Percentiles rank a stretch among this genome's conserved stretches.
phyloP scores from a whole-genome alignment of 2,113 vertebrate species.

The Salvator merianae region DNA sequence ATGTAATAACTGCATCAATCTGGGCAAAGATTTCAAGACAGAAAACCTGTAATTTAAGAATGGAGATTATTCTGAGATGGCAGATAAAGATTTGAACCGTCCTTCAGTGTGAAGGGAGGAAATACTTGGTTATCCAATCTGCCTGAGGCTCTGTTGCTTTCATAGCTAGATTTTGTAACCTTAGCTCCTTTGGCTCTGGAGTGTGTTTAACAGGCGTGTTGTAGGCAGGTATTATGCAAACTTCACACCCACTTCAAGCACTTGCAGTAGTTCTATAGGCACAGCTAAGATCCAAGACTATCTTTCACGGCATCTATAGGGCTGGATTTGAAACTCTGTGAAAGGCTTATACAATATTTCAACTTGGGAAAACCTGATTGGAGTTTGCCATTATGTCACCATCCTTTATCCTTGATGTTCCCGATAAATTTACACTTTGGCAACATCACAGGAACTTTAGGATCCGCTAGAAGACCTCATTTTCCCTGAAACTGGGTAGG shows the following conservation, averaged over 20 bases:
- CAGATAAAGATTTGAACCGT: neutral
- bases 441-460: neutral
- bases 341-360: neutral
- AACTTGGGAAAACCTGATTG: neutral
- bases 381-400: neutral
- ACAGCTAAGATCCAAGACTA: neutral
- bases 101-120: neutral
- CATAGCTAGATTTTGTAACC: neutral
- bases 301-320: neutral
- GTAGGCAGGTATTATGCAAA: constrained; percentile 1
- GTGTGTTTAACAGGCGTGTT: neutral
- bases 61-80: neutral
- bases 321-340: neutral
- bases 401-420: neutral
- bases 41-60: neutral
- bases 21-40: neutral
- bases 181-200: neutral
- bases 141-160: neutral
- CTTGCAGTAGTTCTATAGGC: constrained; percentile 7
- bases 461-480: neutral
- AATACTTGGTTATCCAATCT: neutral
- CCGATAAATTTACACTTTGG: neutral
- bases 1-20: neutral
- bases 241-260: neutral
- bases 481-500: neutral